Conservation (phyloP, 2,797 vertebrate species). For the Jordanella pulchra region DNA sequence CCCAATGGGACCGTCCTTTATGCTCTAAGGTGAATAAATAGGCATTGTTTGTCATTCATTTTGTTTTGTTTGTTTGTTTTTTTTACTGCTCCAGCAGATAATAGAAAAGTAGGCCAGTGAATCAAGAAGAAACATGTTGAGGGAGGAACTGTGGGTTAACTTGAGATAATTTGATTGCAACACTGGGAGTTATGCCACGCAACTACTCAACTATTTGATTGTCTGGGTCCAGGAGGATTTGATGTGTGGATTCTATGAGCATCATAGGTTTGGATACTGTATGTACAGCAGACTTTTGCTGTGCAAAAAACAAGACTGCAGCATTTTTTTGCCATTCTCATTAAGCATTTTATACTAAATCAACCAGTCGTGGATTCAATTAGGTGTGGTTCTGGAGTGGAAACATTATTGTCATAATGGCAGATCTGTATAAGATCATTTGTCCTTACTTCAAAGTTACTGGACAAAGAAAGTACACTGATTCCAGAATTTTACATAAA, state of each 20-base stretch:
- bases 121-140: slow-evolving; percentile 26
- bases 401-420: not conserved
- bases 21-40: slow-evolving; percentile 81
- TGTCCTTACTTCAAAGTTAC: not conserved
- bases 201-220: slow-evolving; percentile 41
- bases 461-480: not conserved
- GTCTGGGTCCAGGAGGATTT: slow-evolving; percentile 20
- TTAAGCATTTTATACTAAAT: slow-evolving; percentile 10
- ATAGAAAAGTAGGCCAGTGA: slow-evolving; percentile 38
- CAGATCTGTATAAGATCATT: not conserved
- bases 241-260: slow-evolving; percentile 33
- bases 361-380: slow-evolving; percentile 7
- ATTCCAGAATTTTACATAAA: not conserved
- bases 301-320: slow-evolving; percentile 12
- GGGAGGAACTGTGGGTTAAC: slow-evolving; percentile 37
- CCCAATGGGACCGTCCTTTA: slow-evolving; percentile 92
- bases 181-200: slow-evolving; percentile 34
- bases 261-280: slow-evolving; percentile 10
- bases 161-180: slow-evolving; percentile 43
- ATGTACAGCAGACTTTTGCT: slow-evolving; percentile 21
- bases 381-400: not conserved
- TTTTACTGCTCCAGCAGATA: slow-evolving; percentile 21
- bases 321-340: slow-evolving; percentile 12
- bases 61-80: slow-evolving; percentile 21
- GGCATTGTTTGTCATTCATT: slow-evolving; percentile 7